Conservation (phyloP, 1,140 invertebrate genomes). For the Heterodera schachtii region DNA sequence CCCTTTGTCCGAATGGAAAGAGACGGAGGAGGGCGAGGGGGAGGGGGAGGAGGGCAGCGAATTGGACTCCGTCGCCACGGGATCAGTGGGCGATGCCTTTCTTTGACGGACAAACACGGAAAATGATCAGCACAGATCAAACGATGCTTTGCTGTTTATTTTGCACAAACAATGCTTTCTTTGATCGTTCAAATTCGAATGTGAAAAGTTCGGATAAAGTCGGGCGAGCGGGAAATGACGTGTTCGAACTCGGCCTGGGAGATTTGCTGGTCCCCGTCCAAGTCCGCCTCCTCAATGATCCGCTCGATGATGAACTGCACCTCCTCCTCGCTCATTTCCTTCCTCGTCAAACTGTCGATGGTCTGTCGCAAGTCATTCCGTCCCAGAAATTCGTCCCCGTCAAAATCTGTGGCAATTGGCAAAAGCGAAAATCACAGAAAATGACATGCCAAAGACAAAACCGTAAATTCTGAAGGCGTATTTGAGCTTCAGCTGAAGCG, state of each 20-base stretch:
- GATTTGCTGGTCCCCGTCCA: slow-evolving; percentile 70
- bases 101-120: not conserved
- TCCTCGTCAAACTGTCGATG: slow-evolving; percentile 26
- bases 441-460: slow-evolving; percentile 55
- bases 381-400: slow-evolving; percentile 76
- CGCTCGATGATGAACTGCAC: slow-evolving; percentile 72
- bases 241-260: slow-evolving; percentile 71
- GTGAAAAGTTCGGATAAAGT: slow-evolving; percentile 79
- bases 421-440: not conserved
- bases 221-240: slow-evolving; percentile 70
- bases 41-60: not conserved
- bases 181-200: slow-evolving; percentile 76
- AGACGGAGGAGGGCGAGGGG: not conserved
- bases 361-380: slow-evolving; percentile 20
- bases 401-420: slow-evolving; percentile 76
- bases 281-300: slow-evolving; percentile 70
- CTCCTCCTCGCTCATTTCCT: slow-evolving; percentile 79
- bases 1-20: not conserved
- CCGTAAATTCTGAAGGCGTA: slow-evolving; percentile 93
- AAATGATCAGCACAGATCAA: not conserved
- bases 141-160: not conserved
- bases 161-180: not conserved
- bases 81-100: not conserved
- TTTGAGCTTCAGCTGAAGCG: slow-evolving; percentile 85
- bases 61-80: not conserved